Evolutionary conservation across 1,140 invertebrate genomes (phyloP), one percentile per base, ranked within the genome.

Genomic region (Triops longicaudatus): DNA sequence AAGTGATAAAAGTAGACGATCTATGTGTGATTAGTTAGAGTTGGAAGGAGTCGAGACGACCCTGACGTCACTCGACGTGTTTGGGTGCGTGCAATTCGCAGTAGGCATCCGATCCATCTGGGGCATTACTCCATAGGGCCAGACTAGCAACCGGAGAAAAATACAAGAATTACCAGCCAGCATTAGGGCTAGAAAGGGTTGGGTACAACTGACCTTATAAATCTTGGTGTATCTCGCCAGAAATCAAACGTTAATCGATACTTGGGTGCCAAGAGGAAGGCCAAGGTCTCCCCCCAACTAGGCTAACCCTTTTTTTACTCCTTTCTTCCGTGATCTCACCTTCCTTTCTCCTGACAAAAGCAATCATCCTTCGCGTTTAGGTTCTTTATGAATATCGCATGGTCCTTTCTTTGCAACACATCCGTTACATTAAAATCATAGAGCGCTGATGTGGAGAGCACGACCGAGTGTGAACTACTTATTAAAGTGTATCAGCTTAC

Each of bases 121-220:
- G 3, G 10, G 50, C 14, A n/a, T n/a, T 4, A 50, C 0, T 14
- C 12, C 12, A 6, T 63, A 63, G 14, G 50, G 10, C 50, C 50
- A 22, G 17, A 63, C 50, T 17, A 5, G n/a, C 50, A 22, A n/a
- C 50, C 50, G 14, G 50, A 63, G 50, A 63, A 14, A 63, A 63
- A 22, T 63, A 63, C 50, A 9, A 22, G 50, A 37, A 37, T 37
- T 22, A 63, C 50, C 1, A 17, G 50, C 50, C 14, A 63, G 50
- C 31, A 37, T 37, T 37, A 37, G 31, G 31, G 7, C 31, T 9
- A 22, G 22, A 63, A 63, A 63, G 50, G 50, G 50, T 63, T 63
- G 50, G 50, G 22, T n/a, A 22, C n/a, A 63, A 63, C 50, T 63
- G 50, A 63, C 50, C 50, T 63, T 63, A 63, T 63, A 63, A 63